Evolutionary conservation across 2,888 invertebrate genomes (phyloP).

Genomic region (Stenodera caucasica): DNA sequence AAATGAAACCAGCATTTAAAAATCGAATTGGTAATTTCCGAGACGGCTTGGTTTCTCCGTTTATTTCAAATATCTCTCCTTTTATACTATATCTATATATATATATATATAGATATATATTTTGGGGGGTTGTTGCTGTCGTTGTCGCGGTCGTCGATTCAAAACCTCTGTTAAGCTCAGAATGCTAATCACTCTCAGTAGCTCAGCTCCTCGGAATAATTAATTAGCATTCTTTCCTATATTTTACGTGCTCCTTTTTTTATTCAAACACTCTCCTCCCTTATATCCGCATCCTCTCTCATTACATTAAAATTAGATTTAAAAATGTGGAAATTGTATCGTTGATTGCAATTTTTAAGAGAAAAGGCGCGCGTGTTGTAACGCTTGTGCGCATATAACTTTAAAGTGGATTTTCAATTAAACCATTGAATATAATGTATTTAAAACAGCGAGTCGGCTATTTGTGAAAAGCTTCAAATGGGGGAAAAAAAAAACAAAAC

Average conservation of each 20-base stretch:
- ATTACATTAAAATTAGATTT: conserved; percentile 54
- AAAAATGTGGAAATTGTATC: conserved; percentile 56
- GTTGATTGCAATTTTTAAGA: conserved; percentile 55
- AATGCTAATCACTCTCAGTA: conserved; percentile 42
- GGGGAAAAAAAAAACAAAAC: neutral
- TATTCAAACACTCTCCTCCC: conserved; percentile 44
- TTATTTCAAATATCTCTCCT: neutral
- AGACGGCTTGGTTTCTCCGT: conserved; percentile 6
- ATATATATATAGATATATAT: neutral
- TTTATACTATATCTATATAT: neutral
- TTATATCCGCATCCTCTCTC: conserved; percentile 40
- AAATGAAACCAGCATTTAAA: conserved; percentile 46
- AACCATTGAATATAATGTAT: conserved; percentile 54
- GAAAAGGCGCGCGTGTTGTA: conserved; percentile 27
- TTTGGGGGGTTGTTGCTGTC: conserved; percentile 7
- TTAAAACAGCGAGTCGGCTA: conserved; percentile 43
- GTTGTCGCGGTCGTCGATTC: conserved; percentile 14
- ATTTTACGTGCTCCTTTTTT: conserved; percentile 54
- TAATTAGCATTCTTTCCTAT: conserved; percentile 64
- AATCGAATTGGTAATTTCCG: conserved; percentile 19
- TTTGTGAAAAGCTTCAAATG: conserved; percentile 17
- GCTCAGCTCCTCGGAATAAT: conserved; percentile 60
- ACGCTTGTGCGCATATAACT: conserved; percentile 38
- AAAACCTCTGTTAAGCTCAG: conserved; percentile 29
- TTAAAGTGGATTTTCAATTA: conserved; percentile 58